Percentiles rank a stretch among this genome's conserved stretches.
Conservation (phyloP, 2,113 vertebrate genomes). For the Psettodes erumei region DNA sequence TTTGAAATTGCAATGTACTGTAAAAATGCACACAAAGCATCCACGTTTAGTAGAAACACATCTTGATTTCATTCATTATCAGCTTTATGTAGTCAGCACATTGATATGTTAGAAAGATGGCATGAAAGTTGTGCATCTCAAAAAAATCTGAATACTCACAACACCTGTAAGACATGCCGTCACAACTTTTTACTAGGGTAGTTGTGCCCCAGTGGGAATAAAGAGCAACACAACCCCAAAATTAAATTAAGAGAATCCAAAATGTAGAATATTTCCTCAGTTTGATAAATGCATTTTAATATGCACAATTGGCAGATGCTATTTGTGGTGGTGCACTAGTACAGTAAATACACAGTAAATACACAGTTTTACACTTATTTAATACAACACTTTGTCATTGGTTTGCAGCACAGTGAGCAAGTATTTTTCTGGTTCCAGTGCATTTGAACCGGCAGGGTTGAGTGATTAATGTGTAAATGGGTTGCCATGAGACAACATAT, state of each 20-base stretch:
- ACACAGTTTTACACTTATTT: not conserved
- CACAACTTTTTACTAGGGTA: not conserved
- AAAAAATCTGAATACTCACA: no score
- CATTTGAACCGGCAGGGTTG: not conserved
- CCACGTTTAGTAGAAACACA: not conserved
- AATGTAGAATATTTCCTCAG: not conserved
- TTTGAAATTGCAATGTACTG: no score
- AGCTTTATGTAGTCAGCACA: not conserved
- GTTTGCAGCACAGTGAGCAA: not conserved
- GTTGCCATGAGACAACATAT: slow-evolving; percentile 9
- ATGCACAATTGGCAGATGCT: not conserved
- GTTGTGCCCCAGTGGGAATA: not conserved
- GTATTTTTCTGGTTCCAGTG: not conserved
- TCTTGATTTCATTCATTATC: not conserved
- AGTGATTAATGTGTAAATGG: slow-evolving; percentile 16
- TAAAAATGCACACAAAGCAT: not conserved
- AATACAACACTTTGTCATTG: not conserved
- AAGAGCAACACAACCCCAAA: not conserved
- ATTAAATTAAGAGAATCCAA: not conserved
- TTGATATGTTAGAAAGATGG: not conserved
- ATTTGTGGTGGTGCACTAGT: not conserved
- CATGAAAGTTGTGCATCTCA: not conserved
- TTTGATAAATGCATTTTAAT: not conserved
- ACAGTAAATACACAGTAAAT: no score
- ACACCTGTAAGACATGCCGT: no score